Evolutionary conservation across 2,797 vertebrate species (phyloP).

Genomic region (Pipistrellus kuhlii): DNA sequence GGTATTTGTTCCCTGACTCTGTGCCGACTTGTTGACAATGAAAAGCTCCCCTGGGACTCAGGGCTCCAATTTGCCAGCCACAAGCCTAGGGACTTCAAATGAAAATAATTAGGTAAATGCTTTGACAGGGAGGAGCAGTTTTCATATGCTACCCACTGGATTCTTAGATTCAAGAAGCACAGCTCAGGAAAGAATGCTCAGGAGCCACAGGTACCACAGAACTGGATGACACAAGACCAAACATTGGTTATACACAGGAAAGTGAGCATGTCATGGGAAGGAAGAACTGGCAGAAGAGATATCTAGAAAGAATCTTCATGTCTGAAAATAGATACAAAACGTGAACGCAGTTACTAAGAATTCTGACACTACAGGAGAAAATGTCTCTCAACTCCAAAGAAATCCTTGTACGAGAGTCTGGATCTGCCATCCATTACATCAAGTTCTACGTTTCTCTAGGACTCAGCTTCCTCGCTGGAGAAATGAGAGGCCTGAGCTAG

Average conservation of each 20-base stretch:
- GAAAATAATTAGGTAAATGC: slow-evolving; percentile 20
- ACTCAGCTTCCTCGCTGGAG: slow-evolving; percentile 25
- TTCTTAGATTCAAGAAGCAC: neutral
- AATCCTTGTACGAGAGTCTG: neutral
- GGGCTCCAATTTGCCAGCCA: slow-evolving; percentile 54
- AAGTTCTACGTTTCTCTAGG: slow-evolving; percentile 26
- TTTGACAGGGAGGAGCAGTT: neutral
- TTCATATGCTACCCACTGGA: neutral
- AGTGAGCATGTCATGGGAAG: neutral
- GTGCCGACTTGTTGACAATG: slow-evolving; percentile 37
- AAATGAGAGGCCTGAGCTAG: slow-evolving; percentile 48
- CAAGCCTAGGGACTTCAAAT: neutral
- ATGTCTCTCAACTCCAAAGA: slow-evolving; percentile 12
- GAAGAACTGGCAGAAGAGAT: slow-evolving; percentile 30
- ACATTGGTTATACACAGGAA: neutral
- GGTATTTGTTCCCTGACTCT: slow-evolving; percentile 10
- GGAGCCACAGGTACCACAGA: neutral
- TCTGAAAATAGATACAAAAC: neutral
- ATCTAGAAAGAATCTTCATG: neutral
- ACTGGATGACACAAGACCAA: neutral
- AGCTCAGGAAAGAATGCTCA: neutral
- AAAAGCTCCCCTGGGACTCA: slow-evolving; percentile 28
- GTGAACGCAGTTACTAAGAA: neutral
- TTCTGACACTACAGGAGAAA: neutral
- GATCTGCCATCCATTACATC: neutral